A percentile compares a stretch with the other conserved stretches of the same genome.
Conservation (phyloP, 1,140 invertebrate species). For the Zaprionus inermis region DNA sequence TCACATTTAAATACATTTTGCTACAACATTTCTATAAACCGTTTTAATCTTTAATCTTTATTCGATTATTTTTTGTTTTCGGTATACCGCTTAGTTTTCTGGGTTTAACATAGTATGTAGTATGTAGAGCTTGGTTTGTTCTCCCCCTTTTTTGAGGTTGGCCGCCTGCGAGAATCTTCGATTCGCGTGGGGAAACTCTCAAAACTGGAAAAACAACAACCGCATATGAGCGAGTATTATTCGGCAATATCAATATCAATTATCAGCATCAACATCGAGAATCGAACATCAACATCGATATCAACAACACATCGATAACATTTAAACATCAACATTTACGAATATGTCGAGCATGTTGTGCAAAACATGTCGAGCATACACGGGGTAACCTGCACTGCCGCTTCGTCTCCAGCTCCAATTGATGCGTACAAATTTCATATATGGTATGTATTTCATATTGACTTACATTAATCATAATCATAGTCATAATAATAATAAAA, state of each 20-base stretch:
- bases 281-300: conserved; percentile 37
- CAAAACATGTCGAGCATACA: conserved; percentile 1
- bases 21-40: conserved; percentile 72
- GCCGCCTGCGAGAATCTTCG: background rate
- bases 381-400: background rate
- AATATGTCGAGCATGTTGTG: conserved; percentile 13
- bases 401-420: background rate
- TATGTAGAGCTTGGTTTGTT: conserved; percentile 3
- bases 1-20: conserved; percentile 47
- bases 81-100: background rate
- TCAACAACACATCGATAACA: conserved; percentile 25
- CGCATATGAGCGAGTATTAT: conserved; percentile 3
- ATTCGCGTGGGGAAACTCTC: background rate
- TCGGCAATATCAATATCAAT: conserved; percentile 26
- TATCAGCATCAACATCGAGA: background rate
- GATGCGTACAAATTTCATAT: conserved; percentile 13
- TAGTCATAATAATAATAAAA: background rate
- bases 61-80: conserved; percentile 24
- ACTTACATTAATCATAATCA: conserved; percentile 8
- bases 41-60: conserved; percentile 5
- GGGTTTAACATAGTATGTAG: conserved; percentile 44
- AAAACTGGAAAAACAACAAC: conserved; percentile 1
- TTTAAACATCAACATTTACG: conserved; percentile 46
- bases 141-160: conserved; percentile 6
- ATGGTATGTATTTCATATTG: conserved; percentile 16